These are phyloP conservation scores for Cacatua alba DNA, from an alignment of 2,113 vertebrate species.

Conservation along the genomic window DNA sequence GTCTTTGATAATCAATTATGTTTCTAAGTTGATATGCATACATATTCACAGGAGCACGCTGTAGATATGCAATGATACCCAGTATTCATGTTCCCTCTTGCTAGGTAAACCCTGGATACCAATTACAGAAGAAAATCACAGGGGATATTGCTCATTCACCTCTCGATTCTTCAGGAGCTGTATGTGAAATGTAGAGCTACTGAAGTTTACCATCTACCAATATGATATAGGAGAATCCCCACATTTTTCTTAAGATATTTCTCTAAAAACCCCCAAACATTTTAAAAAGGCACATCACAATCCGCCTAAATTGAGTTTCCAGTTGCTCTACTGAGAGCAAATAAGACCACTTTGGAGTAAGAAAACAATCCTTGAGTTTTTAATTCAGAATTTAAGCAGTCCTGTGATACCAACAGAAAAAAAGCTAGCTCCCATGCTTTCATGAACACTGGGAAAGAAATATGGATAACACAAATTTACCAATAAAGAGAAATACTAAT, in stretches of 20 bases:
- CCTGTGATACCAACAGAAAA: neutral
- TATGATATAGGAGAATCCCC: neutral
- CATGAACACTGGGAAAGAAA: neutral
- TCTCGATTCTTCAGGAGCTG: neutral
- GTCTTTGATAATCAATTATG: neutral
- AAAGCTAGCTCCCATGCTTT: neutral
- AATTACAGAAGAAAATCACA: neutral
- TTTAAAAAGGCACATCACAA: neutral
- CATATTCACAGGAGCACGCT: neutral
- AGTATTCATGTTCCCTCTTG: neutral
- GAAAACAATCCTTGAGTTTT: neutral
- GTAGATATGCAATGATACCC: neutral
- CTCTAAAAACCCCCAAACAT: accelerated
- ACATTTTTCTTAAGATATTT: neutral
- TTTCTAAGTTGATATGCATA: neutral
- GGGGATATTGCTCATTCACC: neutral
- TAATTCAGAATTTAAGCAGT: neutral
- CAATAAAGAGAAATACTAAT: neutral
- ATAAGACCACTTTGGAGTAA: neutral
- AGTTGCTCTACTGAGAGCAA: neutral
- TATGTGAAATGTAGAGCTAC: neutral
- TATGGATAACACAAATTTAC: neutral
- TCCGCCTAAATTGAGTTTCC: neutral
- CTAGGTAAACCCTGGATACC: neutral
- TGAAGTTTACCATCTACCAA: neutral